Conservation (phyloP, 2,888 invertebrate species). For the Euclidia mi region DNA sequence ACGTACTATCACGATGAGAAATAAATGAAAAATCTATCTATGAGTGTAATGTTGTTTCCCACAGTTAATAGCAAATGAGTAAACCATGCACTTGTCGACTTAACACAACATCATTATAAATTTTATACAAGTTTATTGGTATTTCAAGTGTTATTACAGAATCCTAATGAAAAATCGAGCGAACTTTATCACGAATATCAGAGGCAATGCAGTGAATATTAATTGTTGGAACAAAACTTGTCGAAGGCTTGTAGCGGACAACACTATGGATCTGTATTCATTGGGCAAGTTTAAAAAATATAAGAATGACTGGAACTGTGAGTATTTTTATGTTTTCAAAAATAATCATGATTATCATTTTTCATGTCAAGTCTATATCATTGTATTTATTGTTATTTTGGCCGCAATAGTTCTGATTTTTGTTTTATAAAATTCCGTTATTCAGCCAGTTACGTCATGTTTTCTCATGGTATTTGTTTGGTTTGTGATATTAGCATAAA, state of each 20-base stretch:
- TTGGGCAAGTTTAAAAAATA: conserved; percentile 57
- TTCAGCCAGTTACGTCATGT: too few relatives aligned
- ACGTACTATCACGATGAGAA: too few relatives aligned
- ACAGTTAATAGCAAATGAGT: conserved; percentile 5
- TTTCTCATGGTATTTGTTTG: too few relatives aligned
- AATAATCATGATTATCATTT: too few relatives aligned
- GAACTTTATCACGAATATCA: conserved; percentile 32
- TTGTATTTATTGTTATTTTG: too few relatives aligned
- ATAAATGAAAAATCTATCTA: too few relatives aligned
- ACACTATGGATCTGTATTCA: conserved; percentile 49
- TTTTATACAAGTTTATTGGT: conserved; percentile 9
- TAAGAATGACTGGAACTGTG: conserved; percentile 61
- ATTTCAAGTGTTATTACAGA: conserved; percentile 34
- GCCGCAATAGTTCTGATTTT: too few relatives aligned
- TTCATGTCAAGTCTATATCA: too few relatives aligned
- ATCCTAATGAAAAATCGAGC: conserved; percentile 41
- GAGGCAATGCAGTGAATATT: conserved; percentile 11
- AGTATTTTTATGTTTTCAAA: conserved; percentile 44
- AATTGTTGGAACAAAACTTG: conserved; percentile 36
- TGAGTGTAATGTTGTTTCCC: background rate
- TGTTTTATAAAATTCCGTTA: too few relatives aligned
- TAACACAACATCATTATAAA: conserved; percentile 8
- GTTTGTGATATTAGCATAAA: too few relatives aligned
- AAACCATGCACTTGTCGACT: conserved; percentile 5
- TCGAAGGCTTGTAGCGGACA: conserved; percentile 11